A percentile compares a stretch with the other conserved stretches of the same genome.
These are phyloP conservation scores for Celastrina argiolus DNA, from an alignment of 2,888 invertebrate genomes.

Conservation along the genomic window DNA sequence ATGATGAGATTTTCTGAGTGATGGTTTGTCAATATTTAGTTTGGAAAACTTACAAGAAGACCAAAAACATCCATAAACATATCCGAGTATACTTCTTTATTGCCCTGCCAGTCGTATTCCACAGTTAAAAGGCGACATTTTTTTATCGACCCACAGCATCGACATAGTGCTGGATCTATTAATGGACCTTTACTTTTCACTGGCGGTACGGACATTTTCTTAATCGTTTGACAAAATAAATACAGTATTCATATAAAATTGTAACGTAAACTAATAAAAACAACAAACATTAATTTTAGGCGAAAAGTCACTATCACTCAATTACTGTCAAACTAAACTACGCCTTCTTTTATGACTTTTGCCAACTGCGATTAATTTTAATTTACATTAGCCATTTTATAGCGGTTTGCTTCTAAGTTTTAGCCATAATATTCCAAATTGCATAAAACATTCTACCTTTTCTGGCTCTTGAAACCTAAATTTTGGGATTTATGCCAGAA, in stretches of 20 bases:
- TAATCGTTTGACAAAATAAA: not conserved
- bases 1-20: not conserved
- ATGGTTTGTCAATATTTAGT: not conserved
- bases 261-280: not conserved
- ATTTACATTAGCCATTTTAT: too few species aligned
- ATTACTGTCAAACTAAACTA: not conserved
- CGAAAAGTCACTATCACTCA: not conserved
- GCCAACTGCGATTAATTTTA: too few species aligned
- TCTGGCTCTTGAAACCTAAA: too few species aligned
- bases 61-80: constrained; percentile 71
- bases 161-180: constrained; percentile 60
- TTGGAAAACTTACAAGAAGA: constrained; percentile 51
- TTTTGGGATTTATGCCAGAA: too few species aligned
- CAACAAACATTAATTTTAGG: not conserved
- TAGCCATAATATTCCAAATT: too few species aligned
- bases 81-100: constrained; percentile 63
- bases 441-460: too few species aligned
- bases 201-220: not conserved
- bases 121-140: constrained; percentile 60
- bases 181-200: constrained; percentile 52
- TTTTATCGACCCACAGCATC: constrained; percentile 65
- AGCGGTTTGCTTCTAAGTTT: too few species aligned
- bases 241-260: not conserved
- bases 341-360: not conserved
- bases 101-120: constrained; percentile 60